Conservation (phyloP, 2,113 vertebrate genomes). For the Mormoops blainvillei region DNA sequence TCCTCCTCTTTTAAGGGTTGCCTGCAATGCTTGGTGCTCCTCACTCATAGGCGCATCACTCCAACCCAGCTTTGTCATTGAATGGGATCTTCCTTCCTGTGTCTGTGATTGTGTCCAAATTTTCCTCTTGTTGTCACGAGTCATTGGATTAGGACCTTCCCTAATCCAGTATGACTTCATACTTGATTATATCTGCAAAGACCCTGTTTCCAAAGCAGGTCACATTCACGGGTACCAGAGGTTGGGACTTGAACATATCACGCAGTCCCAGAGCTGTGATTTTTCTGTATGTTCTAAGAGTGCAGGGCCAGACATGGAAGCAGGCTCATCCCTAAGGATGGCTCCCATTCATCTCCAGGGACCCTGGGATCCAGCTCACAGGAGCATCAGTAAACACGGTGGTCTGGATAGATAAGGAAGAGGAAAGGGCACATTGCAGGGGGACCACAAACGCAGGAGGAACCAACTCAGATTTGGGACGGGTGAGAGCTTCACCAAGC, state of each 20-base stretch:
- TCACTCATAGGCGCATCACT: not conserved
- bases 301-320: not conserved
- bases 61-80: accelerated
- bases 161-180: not conserved
- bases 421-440: too few species aligned
- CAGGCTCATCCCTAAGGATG: not conserved
- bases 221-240: not conserved
- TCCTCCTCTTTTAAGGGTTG: not conserved
- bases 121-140: not conserved
- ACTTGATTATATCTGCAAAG: not conserved
- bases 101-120: not conserved
- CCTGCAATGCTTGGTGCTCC: not conserved
- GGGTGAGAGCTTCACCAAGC: not conserved
- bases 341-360: not conserved
- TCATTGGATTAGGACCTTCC: too few species aligned
- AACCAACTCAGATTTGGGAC: not conserved
- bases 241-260: too few species aligned
- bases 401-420: not conserved
- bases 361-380: not conserved
- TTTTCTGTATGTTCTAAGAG: not conserved
- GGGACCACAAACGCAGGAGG: not conserved
- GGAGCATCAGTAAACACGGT: accelerated
- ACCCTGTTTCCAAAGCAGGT: not conserved
- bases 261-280: not conserved
- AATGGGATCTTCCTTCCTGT: not conserved